Evolutionary conservation across 2,888 invertebrate species (phyloP), one percentile per base, ranked within the genome.

Genomic region (Villa cingulata): DNA sequence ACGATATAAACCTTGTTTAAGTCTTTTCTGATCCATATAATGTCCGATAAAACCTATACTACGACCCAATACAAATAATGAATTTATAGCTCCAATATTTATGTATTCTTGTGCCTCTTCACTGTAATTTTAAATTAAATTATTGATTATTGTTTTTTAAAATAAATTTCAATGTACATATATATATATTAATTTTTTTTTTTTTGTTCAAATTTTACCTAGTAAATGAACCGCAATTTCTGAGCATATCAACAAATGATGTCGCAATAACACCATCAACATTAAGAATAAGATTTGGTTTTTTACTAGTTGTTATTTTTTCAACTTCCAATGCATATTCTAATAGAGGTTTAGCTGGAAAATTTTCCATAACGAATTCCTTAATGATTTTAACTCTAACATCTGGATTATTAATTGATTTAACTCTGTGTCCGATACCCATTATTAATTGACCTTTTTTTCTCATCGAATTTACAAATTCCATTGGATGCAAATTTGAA

Each of bases 31-130:
- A 72, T 98, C 98, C 75, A 99, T 82, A 68, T 85, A 98, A 66
- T 98, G 98, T 16, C 96, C 97, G 58, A 98, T 94, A 61, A 98
- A 95, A 38, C 98, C 98, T 72, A 99, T 92, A 62, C 94, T 95
- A 55, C 98, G 81, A 10, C 98, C 98, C 29, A 99, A 76, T 5
- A 98, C 97, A 72, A 99, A 98, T 45, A 99, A 75, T 2, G 97
- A 97, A 71, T 98, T 98, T 58, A 99, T 89, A 0, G 96, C 86
- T 38, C 98, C 98, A 71, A 97, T 95, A 57, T 91, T 86, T 44
- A 98, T 86, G 66, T 96, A 97, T 66, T 95, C 96, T 64, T 91
- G 87, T 1, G 98, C 94, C 69, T 98, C 98, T 70, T 97, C 96
- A 61, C 90, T 78, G 66, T 0, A 57, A 57, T 36, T 41, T 20